Evolutionary conservation across 2,797 vertebrate genomes (phyloP).

Genomic region (Ctenopoma multispine): DNA sequence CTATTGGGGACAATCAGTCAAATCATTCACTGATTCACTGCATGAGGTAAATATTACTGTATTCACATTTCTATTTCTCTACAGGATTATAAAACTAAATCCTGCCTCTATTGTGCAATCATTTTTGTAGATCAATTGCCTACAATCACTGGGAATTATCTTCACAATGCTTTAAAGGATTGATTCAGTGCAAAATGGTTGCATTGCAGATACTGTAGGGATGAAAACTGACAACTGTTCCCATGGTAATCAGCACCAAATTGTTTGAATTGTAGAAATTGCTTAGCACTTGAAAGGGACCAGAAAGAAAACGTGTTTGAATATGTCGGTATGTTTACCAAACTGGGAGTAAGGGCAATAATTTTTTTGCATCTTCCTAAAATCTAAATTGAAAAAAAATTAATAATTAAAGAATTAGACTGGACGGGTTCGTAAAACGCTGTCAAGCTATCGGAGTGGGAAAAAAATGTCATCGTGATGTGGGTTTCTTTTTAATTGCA

Average conservation of each 20-base stretch:
- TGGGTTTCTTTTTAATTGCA: background rate
- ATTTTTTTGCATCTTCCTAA: background rate
- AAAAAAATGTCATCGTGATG: background rate
- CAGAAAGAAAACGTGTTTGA: background rate
- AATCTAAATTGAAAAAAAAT: background rate
- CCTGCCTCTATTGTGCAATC: constrained; percentile 29
- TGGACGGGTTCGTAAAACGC: rapidly evolving
- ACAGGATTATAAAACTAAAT: constrained; percentile 57
- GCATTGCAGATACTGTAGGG: constrained; percentile 8
- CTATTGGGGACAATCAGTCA: constrained; percentile 58
- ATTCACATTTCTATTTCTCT: constrained; percentile 24
- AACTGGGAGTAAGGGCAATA: background rate
- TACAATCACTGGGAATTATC: constrained; percentile 55
- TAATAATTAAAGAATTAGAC: background rate
- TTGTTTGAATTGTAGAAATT: constrained; percentile 17
- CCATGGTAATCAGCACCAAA: constrained; percentile 37
- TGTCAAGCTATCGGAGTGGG: background rate
- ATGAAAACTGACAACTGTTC: constrained; percentile 24
- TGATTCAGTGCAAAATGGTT: constrained; percentile 29
- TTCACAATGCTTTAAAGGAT: constrained; percentile 35
- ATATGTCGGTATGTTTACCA: background rate
- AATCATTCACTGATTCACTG: constrained; percentile 53
- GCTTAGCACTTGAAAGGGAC: background rate
- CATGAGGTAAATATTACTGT: constrained; percentile 40
- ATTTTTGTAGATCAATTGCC: constrained; percentile 31